These are phyloP conservation scores for Phocides pigmalion DNA, from an alignment of 1,140 invertebrate genomes.

Conservation along the genomic window DNA sequence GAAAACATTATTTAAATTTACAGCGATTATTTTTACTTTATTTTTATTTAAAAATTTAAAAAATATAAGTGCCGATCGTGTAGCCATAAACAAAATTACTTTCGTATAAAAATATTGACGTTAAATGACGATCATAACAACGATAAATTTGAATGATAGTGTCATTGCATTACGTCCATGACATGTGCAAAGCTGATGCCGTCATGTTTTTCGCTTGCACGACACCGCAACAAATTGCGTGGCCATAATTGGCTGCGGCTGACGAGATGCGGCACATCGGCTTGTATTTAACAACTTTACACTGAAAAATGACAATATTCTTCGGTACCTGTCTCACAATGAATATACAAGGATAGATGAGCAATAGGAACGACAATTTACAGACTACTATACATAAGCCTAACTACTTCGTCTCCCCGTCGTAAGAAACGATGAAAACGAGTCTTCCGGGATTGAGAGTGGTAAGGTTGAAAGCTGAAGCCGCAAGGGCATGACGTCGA, in stretches of 20 bases:
- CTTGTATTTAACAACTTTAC: not conserved
- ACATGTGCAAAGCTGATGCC: not conserved
- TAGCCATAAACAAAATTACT: too few relatives aligned
- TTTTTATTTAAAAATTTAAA: too few relatives aligned
- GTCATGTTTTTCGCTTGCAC: constrained; percentile 4
- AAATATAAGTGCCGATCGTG: too few relatives aligned
- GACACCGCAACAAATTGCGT: constrained; percentile 12
- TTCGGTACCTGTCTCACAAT: constrained; percentile 3
- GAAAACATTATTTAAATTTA: too few relatives aligned
- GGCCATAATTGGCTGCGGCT: constrained; percentile 13
- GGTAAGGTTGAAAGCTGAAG: too few relatives aligned
- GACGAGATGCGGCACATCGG: constrained; percentile 1
- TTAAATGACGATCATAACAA: not conserved
- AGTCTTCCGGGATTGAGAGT: too few relatives aligned
- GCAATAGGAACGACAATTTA: too few relatives aligned
- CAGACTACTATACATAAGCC: too few relatives aligned
- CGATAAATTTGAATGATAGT: not conserved
- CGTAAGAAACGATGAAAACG: too few relatives aligned
- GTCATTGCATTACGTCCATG: not conserved
- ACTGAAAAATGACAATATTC: constrained; percentile 9
- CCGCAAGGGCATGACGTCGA: too few relatives aligned
- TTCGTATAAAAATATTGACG: not conserved
- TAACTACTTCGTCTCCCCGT: too few relatives aligned
- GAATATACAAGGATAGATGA: not conserved
- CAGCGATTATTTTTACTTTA: too few relatives aligned